phyloP scores from a whole-genome alignment of 2,888 invertebrate genomes.

The Celastrina argiolus region DNA sequence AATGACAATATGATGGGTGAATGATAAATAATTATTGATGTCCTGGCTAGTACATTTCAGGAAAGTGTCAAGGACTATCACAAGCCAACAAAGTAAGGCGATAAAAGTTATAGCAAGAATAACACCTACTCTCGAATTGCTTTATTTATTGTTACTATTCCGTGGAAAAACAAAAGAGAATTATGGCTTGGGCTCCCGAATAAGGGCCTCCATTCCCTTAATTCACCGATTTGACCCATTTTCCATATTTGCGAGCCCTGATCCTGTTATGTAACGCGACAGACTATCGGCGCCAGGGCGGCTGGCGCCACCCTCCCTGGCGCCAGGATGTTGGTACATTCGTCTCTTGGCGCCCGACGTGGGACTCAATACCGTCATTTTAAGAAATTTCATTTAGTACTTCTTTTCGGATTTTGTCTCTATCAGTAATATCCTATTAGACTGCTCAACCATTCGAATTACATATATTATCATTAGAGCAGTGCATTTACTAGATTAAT shows the following conservation, averaged over 20 bases:
- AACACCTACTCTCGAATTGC: slow-evolving; percentile 1
- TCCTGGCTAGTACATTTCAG: no score
- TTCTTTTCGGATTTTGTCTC: slow-evolving; percentile 2
- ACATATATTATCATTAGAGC: no score
- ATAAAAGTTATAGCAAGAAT: background rate
- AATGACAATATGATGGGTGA: no score
- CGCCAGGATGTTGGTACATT: slow-evolving; percentile 23
- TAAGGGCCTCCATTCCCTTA: slow-evolving; percentile 22
- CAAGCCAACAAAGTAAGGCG: background rate
- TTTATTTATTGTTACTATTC: slow-evolving; percentile 12
- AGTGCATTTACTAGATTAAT: background rate
- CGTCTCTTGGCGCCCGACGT: slow-evolving; percentile 51
- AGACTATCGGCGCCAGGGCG: slow-evolving; percentile 75
- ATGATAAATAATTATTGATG: no score
- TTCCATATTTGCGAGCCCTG: slow-evolving; percentile 27
- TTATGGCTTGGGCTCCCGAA: slow-evolving; percentile 14
- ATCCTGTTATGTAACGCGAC: slow-evolving; percentile 60
- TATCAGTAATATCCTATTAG: background rate
- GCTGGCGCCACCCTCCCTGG: slow-evolving; percentile 58
- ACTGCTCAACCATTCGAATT: background rate
- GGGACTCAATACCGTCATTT: slow-evolving; percentile 35
- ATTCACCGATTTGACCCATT: slow-evolving; percentile 22
- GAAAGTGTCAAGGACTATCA: background rate
- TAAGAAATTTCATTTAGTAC: slow-evolving; percentile 23
- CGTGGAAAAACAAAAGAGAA: slow-evolving; percentile 19